Percentiles rank a stretch among this genome's conserved stretches.
These are phyloP conservation scores for Drosophila prolongata DNA, from an alignment of 2,888 invertebrate genomes.

Conservation along the genomic window DNA sequence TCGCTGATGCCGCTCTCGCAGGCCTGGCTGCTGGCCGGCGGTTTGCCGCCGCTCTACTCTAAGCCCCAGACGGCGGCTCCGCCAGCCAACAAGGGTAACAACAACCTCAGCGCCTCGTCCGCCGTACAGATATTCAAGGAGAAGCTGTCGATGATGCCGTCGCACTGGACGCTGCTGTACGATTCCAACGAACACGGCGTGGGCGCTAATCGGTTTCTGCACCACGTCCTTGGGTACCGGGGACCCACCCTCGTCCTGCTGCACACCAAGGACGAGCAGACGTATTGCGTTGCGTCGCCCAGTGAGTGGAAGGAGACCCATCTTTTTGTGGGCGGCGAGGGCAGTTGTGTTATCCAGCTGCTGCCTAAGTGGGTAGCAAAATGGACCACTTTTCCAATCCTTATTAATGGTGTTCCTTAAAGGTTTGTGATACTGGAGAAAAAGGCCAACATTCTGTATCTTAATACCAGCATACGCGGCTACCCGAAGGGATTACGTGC, in stretches of 20 bases:
- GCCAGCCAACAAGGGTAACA: slow-evolving; percentile 58
- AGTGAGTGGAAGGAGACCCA: slow-evolving; percentile 94
- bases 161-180: slow-evolving; percentile 94
- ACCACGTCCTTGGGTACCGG: slow-evolving; percentile 90
- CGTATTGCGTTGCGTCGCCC: slow-evolving; percentile 91
- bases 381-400: not conserved
- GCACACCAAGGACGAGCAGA: slow-evolving; percentile 87
- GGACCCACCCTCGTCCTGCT: slow-evolving; percentile 88
- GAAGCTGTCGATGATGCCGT: slow-evolving; percentile 88
- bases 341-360: slow-evolving; percentile 91
- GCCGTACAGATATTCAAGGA: slow-evolving; percentile 87
- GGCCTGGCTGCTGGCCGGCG: slow-evolving; percentile 90
- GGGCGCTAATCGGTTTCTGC: slow-evolving; percentile 94
- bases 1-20: slow-evolving; percentile 87
- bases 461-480: slow-evolving; percentile 93
- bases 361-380: slow-evolving; percentile 87
- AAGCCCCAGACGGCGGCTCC: slow-evolving; percentile 83
- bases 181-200: slow-evolving; percentile 93
- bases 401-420: slow-evolving; percentile 40
- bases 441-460: slow-evolving; percentile 91
- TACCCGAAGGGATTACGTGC: slow-evolving; percentile 93
- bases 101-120: slow-evolving; percentile 73
- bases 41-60: slow-evolving; percentile 87
- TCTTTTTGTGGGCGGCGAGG: slow-evolving; percentile 93
- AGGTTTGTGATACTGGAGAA: slow-evolving; percentile 87